phyloP scores from a whole-genome alignment of 2,113 vertebrate genomes.

The Otolemur garnettii region DNA sequence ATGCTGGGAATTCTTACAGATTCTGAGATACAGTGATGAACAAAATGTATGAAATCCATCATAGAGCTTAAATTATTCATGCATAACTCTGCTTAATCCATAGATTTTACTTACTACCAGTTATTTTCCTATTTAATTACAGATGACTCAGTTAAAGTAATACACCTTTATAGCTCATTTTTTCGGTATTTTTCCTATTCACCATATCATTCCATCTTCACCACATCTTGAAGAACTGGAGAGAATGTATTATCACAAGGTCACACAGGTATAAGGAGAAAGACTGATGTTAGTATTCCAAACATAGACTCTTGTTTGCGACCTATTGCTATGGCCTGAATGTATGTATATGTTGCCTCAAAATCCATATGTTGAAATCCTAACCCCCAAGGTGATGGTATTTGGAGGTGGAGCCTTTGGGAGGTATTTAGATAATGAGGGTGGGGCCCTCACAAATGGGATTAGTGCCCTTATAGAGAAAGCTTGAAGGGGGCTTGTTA shows the following conservation, averaged over 20 bases:
- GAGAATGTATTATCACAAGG: not conserved
- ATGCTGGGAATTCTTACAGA: not conserved
- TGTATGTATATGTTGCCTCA: not conserved
- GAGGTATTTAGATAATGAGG: too few species aligned
- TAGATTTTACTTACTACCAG: slow-evolving; percentile 4
- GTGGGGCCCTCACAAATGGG: not conserved
- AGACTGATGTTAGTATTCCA: not conserved
- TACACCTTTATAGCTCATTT: not conserved
- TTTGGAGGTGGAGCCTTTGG: not conserved
- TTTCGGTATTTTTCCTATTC: slow-evolving; percentile 15
- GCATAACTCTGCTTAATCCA: not conserved
- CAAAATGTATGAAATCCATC: slow-evolving; percentile 9
- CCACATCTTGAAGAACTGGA: slow-evolving; percentile 22
- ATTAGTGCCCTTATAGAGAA: not conserved
- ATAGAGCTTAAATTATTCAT: not conserved
- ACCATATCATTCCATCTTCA: not conserved
- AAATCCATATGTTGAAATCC: not conserved
- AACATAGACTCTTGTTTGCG: not conserved
- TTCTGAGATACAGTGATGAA: not conserved
- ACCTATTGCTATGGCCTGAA: not conserved
- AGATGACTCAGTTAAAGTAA: slow-evolving; percentile 7
- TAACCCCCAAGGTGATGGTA: not conserved
- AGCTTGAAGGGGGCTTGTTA: not conserved
- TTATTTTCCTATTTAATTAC: slow-evolving; percentile 43
- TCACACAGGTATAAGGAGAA: slow-evolving; percentile 18